Percentiles rank a stretch among this genome's conserved stretches.
phyloP scores from a whole-genome alignment of 2,113 vertebrate genomes.

The Notechis scutatus region DNA sequence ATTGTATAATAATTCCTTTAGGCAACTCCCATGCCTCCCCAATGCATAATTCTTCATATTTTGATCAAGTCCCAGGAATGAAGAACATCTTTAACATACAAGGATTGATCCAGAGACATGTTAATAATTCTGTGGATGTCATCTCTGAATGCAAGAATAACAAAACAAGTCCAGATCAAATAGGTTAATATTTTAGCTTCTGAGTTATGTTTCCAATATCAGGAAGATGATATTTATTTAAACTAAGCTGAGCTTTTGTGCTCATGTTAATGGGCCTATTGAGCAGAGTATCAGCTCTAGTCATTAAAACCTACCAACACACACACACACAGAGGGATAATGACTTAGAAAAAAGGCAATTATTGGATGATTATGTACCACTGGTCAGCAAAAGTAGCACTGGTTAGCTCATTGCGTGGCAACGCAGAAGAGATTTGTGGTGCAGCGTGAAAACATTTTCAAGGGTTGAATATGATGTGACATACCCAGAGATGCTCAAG shows the following conservation, averaged over 20 bases:
- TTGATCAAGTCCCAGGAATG: not conserved
- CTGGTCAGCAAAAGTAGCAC: not conserved
- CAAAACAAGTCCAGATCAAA: not conserved
- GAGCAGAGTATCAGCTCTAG: not conserved
- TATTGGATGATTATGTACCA: not conserved
- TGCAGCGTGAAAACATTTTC: not conserved
- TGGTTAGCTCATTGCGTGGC: not conserved
- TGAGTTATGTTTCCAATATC: not conserved
- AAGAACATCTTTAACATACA: not conserved
- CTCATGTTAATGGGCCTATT: not conserved
- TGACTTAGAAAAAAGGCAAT: not conserved
- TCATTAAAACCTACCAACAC: not conserved
- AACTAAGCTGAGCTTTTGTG: not conserved
- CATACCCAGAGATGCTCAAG: not conserved
- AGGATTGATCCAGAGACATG: not conserved
- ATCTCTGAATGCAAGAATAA: not conserved
- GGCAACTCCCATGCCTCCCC: not conserved
- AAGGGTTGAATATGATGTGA: not conserved
- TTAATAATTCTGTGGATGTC: not conserved
- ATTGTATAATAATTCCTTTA: not conserved
- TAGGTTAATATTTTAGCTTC: not conserved
- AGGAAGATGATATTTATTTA: not conserved
- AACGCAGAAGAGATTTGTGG: not conserved
- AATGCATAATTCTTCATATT: not conserved
- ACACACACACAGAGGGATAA: not conserved